phyloP scores from a whole-genome alignment of 2,888 invertebrate genomes.

The Harpalus rubripes region DNA sequence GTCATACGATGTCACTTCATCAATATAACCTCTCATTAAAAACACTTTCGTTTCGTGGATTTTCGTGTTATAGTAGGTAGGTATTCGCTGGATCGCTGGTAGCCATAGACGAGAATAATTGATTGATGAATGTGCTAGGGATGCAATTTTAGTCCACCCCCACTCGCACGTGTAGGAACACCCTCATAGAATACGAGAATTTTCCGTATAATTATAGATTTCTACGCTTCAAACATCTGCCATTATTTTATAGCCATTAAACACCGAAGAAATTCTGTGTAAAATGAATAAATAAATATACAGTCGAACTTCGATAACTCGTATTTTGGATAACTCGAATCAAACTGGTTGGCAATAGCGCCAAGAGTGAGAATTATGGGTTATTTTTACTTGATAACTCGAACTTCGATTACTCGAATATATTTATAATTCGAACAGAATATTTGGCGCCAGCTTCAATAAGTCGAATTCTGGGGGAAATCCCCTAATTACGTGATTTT shows the following conservation, averaged over 20 bases:
- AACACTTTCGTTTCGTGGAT: slow-evolving; percentile 8
- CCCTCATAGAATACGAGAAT: slow-evolving; percentile 65
- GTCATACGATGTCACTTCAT: background rate
- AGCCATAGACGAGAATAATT: slow-evolving; percentile 37
- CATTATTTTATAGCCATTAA: slow-evolving; percentile 67
- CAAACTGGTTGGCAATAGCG: too few relatives aligned
- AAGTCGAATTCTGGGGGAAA: too few relatives aligned
- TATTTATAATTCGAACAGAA: too few relatives aligned
- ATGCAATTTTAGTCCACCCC: slow-evolving; percentile 6
- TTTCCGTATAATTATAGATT: slow-evolving; percentile 70
- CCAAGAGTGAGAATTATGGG: too few relatives aligned
- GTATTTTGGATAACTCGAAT: too few relatives aligned
- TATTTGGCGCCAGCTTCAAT: too few relatives aligned
- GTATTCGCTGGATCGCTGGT: background rate
- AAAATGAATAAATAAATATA: too few relatives aligned
- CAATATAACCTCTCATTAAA: slow-evolving; percentile 40
- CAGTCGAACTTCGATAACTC: too few relatives aligned
- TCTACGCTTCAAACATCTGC: slow-evolving; percentile 69
- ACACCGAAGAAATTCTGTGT: background rate
- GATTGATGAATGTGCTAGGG: slow-evolving; percentile 51
- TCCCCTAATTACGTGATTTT: too few relatives aligned
- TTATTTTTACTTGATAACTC: too few relatives aligned
- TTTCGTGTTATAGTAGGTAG: background rate
- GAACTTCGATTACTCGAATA: too few relatives aligned
- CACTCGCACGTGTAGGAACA: slow-evolving; percentile 68